Evolutionary conservation across 2,797 vertebrate species (phyloP), one percentile per base, ranked within the genome.

Genomic region (Microhierax caerulescens): DNA sequence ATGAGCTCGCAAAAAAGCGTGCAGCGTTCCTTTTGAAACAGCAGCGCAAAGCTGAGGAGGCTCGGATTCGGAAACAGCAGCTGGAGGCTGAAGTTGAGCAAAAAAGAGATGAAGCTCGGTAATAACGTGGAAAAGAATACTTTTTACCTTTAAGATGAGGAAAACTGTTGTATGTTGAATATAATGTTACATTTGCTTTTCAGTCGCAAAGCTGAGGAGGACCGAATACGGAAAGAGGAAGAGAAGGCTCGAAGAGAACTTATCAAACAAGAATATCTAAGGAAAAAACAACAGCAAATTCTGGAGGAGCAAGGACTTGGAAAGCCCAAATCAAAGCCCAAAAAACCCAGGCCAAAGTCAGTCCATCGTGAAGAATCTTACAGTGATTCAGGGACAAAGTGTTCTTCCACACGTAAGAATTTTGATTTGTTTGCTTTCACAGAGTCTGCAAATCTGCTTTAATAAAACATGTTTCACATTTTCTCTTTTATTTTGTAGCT

Each of bases 1-100:
- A 99, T 2, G 99, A 99, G 91, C 98, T 99, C 1, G 99, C 99
- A 2, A 99, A 99, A 94, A 99, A 99, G 85, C 98, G 99, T 2
- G 99, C 99, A 0, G 99, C 99, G 0, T 99, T 99, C 97, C 98
- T 99, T 7, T 88, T 99, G 69, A 99, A 99, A 47, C 99, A 99
- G 97, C 99, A 99, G 98, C 99, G 98, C 96, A 99, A 99, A 96
- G 99, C 99, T 0, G 99, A 99, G 94, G 99, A 99, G 97, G 98
- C 99, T 21, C 98, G 99, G 4, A 48, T 99, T 22, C 97, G 99
- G 12, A 99, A 99, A 79, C 99, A 99, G 91, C 99, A 99, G 74
- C 97, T 99, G 25, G 99, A 99, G 95, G 99, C 98, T 0, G 99
- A 99, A 73, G 99, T 99, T 1, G 99, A 99, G 41, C 98, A 98